Conservation (phyloP, 2,888 invertebrate genomes). For the Calephelis perditalis region DNA sequence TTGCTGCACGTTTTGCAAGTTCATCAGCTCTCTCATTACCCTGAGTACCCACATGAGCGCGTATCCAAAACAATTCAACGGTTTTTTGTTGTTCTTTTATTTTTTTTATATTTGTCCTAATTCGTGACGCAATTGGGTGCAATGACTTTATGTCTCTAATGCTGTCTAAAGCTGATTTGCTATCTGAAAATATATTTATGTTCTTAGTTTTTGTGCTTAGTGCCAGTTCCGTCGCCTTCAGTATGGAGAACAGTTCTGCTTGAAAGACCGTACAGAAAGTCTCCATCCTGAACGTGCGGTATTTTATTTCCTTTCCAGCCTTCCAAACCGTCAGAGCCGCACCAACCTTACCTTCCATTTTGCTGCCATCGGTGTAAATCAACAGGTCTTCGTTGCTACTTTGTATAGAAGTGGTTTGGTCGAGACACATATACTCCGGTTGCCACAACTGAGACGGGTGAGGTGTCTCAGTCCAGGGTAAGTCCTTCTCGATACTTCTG, state of each 20-base stretch:
- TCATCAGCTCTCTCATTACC: background rate
- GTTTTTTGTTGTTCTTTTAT: too few species aligned
- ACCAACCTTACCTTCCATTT: conserved; percentile 24
- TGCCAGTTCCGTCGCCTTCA: background rate
- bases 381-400: background rate
- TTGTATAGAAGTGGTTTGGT: background rate
- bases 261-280: background rate
- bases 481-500: background rate
- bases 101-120: too few species aligned
- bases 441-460: background rate
- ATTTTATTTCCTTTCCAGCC: conserved; percentile 10
- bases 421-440: background rate
- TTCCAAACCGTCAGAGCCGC: conserved; percentile 20
- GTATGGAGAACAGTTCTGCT: background rate
- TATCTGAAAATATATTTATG: background rate
- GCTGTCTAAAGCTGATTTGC: background rate
- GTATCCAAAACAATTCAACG: too few species aligned
- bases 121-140: too few species aligned
- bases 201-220: background rate
- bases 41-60: background rate
- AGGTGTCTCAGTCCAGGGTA: background rate
- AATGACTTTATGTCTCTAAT: background rate
- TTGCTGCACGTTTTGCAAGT: background rate
- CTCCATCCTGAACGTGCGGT: conserved; percentile 8
- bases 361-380: conserved; percentile 28